Base-by-base conservation (phyloP, 2,113 vertebrate species). In the Ictidomys tridecemlineatus region DNA sequence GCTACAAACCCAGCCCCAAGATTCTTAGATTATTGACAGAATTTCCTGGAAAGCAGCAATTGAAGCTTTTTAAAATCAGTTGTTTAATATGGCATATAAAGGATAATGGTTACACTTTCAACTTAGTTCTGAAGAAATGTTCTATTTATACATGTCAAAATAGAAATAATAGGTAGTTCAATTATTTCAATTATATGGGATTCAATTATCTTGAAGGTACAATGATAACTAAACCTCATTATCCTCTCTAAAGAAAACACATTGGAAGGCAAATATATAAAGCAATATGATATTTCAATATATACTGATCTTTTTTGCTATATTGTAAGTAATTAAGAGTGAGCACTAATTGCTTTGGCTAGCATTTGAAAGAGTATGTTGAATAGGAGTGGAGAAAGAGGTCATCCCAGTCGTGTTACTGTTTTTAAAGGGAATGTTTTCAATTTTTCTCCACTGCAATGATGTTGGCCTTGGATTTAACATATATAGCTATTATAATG, bases 41-140 rank as follows among this genome's bases (percentile, higher is more conserved):
- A n/a, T 94, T 83, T 93, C 45, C 70, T 82, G 16, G 24, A 83
- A 93, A 87, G 17, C 76, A 93, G n/a, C 22, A 77, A 26, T 18
- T 76, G 28, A 70, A 20, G 72, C n/a, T 42, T 78, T 93, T 93
- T 48, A 58, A 56, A 48, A 48, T 51, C 17, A 72, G 30, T 83
- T 45, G 9, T 70, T 93, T 58, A 56, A 39, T 16, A 17, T 39
- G 28, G 18, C 69, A 80, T 69, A 37, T 45, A 28, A 48, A 77
- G 16, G n/a, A 74, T 88, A 13, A 30, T 91, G 58, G n/a, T 53
- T 90, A 13, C 10, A 93, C 32, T 4, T 76, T 53, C 34, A 76
- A 61, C 26, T 39, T 84, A 63, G 51, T 83, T 77, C 67, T 78
- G 77, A 78, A 76, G 84, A 94, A 89, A 56, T 39, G 22, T 72